phyloP scores from a whole-genome alignment of 2,797 vertebrate species.

The Pelobates cultripes region DNA sequence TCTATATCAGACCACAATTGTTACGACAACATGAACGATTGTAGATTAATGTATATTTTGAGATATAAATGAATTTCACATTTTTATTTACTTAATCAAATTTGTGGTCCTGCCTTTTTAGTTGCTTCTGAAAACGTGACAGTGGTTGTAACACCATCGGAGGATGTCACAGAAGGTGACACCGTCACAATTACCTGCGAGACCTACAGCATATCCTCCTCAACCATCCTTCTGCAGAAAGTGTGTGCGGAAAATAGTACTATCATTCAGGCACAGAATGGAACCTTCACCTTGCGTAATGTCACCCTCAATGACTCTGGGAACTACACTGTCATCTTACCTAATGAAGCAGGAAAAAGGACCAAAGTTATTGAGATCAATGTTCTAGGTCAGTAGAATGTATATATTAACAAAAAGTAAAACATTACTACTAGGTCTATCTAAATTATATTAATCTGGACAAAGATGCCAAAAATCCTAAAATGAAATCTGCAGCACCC shows the following conservation, averaged over 20 bases:
- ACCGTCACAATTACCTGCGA: constrained; percentile 71
- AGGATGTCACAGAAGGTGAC: constrained; percentile 72
- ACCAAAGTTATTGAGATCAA: constrained; percentile 68
- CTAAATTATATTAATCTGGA: no score
- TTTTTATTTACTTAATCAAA: no score
- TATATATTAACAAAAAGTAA: no score
- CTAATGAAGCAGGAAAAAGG: constrained; percentile 68
- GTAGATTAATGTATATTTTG: no score
- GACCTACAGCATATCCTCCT: constrained; percentile 67
- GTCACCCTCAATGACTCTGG: constrained; percentile 69
- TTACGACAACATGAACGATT: no score
- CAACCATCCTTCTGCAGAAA: constrained; percentile 71
- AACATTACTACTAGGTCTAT: no score
- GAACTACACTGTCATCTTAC: constrained; percentile 70
- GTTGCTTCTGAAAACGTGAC: constrained; percentile 72
- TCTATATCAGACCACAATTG: no score
- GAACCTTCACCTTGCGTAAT: constrained; percentile 69
- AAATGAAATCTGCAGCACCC: no score
- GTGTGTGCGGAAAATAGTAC: constrained; percentile 60
- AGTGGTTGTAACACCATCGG: constrained; percentile 67
- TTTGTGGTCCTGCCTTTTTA: constrained; percentile 50
- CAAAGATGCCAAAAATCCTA: no score
- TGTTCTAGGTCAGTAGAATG: constrained; percentile 56
- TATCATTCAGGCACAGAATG: constrained; percentile 64
- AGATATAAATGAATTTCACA: no score